phyloP scores from a whole-genome alignment of 2,797 vertebrate species.

The Acomys russatus region DNA sequence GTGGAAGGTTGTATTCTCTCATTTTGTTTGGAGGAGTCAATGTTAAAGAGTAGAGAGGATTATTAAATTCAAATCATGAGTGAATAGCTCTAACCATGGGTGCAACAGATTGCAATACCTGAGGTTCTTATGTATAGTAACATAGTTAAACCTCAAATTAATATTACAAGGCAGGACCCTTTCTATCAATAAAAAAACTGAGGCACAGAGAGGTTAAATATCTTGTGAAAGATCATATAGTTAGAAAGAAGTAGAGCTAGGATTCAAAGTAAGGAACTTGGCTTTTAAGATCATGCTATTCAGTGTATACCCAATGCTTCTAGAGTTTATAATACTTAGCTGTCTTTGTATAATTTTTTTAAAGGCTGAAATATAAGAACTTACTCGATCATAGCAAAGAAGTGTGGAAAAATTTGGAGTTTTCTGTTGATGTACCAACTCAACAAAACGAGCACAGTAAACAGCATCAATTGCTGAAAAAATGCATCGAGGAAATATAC shows the following conservation, averaged over 20 bases:
- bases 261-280: constrained; percentile 70
- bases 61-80: constrained; percentile 58
- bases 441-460: constrained; percentile 98
- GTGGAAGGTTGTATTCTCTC: neutral
- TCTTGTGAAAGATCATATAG: constrained; percentile 67
- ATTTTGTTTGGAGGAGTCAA: constrained; percentile 18
- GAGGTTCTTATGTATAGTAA: constrained; percentile 52
- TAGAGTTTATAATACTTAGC: constrained; percentile 67
- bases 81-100: constrained; percentile 31
- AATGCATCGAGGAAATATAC: constrained; percentile 99
- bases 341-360: constrained; percentile 59
- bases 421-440: constrained; percentile 99
- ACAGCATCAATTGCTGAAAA: constrained; percentile 99
- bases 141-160: constrained; percentile 58
- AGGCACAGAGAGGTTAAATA: constrained; percentile 68
- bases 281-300: constrained; percentile 69
- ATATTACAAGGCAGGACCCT: constrained; percentile 50
- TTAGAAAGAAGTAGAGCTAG: constrained; percentile 64
- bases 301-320: constrained; percentile 49
- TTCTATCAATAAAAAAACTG: constrained; percentile 68
- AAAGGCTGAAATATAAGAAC: constrained; percentile 84
- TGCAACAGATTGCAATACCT: constrained; percentile 53
- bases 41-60: constrained; percentile 44
- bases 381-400: constrained; percentile 98
- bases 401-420: constrained; percentile 99